Base-by-base conservation (phyloP, 2,888 invertebrate species). In the Ryuthela nishihirai region DNA sequence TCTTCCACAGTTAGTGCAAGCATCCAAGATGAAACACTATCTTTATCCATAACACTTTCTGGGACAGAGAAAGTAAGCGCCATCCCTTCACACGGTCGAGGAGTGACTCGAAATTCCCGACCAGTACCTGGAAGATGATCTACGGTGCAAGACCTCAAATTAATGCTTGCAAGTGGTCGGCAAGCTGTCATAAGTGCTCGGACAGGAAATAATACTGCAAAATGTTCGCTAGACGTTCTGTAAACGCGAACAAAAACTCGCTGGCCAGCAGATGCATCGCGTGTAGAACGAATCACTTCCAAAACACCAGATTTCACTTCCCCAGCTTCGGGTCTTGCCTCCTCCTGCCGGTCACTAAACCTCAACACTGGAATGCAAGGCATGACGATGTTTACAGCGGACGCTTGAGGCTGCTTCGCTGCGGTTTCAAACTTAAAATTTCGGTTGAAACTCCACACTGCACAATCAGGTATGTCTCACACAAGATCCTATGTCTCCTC, bases 171-270 rank as follows among this genome's bases (percentile, higher is more conserved):
- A 6, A 61, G 36, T 6, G 65, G 63, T 9, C 59, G 55, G 25
- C 56, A 43, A 2, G 58, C 49, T 17, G 53, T 32, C 18, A 59
- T 25, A 34, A 49, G 15, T 9, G 40, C 47, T 42, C 56, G 60
- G 38, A 63, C 43, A 10, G 65, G 65, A 35, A 56, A 64, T 5
- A 65, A 35, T 10, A 65, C 61, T 23, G 56, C 60, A 32, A 65
- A 65, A 35, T 65, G 65, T 47, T 65, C 65, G 18, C 52, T 54
- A 10, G 55, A 61, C 2, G 65, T 65, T 21, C 61, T 54, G 42
- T 65, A 60, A 24, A 65, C 61, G 10, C 55, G 49, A 29, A 65
- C 63, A 29, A 58, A 21, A 12, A 65, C 63, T n/a, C 58, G 52
- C 36, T 54, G 62, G 6, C 39, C 18, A 9, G 29, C 29, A 9